Base-by-base conservation (phyloP, 2,113 vertebrate genomes). In the Heterotilapia buettikoferi region DNA sequence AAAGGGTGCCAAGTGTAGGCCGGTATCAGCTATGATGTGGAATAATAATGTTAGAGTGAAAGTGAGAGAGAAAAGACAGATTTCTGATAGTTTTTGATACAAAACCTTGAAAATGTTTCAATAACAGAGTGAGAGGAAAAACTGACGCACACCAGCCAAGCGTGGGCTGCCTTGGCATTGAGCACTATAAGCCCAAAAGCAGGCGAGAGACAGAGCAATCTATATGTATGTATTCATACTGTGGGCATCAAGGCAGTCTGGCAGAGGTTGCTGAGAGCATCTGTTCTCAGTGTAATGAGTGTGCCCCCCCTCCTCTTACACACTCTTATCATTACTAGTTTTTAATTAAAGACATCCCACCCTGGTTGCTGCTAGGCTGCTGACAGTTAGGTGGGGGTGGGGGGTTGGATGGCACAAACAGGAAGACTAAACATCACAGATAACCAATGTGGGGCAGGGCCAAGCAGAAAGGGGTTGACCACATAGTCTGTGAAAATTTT, bases 291-390 rank as follows among this genome's bases (percentile, higher is more conserved):
- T 84, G 91, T 95, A 95, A 94, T 95, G 91, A 95, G 79, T 84
- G 68, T 59, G 31, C 40, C 82, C 84, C 81, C 84, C 84, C 81
- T 45, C 86, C 89, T 59, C 89, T 85, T 73, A 82, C 87, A 85
- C 84, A 85, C 85, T 90, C 90, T 92, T 92, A 94, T 96, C 95
- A 96, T 96, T 94, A 96, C 89, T 93, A 92, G 85, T 93, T 88
- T 96, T 96, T 95, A 94, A 96, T 96, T 95, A 93, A 84, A 91
- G 89, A 90, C 89, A 88, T 93, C 85, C 90, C 85, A 93, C 92
- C 91, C 90, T 89, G 86, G 84, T 87, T 84, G 86, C 88, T 89
- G 82, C 38, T 53, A 87, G 45, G 79, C 84, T 87, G 90, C 86
- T 86, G 88, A 90, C 86, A 86, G 84, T 79, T 33, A 85, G 84